Evolutionary conservation across 2,888 invertebrate species (phyloP).

Genomic region (Noctua comes): DNA sequence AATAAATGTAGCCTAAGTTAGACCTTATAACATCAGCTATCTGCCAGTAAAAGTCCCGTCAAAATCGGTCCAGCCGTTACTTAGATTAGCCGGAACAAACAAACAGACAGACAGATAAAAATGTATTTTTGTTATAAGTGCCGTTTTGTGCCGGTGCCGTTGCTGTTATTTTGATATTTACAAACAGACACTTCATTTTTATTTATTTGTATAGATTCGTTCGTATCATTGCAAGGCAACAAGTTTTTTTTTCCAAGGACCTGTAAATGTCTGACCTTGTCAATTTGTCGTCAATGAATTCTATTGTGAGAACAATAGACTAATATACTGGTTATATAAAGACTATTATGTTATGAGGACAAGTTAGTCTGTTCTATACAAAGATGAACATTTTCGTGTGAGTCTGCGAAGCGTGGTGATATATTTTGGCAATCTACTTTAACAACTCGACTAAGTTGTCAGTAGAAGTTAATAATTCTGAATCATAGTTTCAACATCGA

Average conservation of each 20-base stretch:
- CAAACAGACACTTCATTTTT: no score
- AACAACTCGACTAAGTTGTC: neutral
- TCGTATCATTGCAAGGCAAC: no score
- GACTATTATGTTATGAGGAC: neutral
- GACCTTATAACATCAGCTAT: no score
- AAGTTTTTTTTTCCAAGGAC: neutral
- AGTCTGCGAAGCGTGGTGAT: neutral
- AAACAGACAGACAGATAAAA: no score
- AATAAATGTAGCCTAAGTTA: no score
- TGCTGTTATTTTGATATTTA: no score
- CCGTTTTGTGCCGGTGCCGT: no score
- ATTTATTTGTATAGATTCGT: no score
- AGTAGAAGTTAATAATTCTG: neutral
- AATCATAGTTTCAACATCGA: neutral
- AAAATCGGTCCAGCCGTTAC: no score
- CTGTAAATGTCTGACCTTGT: slow-evolving; percentile 2
- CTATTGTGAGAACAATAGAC: neutral
- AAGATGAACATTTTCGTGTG: neutral
- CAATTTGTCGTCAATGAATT: neutral
- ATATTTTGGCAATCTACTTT: neutral
- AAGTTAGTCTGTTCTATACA: neutral
- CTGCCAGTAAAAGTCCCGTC: no score
- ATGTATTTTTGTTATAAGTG: no score
- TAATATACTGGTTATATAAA: neutral
- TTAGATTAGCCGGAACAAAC: no score